Evolutionary conservation across 2,888 invertebrate genomes (phyloP).

Genomic region (Lepidocyrtoides sp.): DNA sequence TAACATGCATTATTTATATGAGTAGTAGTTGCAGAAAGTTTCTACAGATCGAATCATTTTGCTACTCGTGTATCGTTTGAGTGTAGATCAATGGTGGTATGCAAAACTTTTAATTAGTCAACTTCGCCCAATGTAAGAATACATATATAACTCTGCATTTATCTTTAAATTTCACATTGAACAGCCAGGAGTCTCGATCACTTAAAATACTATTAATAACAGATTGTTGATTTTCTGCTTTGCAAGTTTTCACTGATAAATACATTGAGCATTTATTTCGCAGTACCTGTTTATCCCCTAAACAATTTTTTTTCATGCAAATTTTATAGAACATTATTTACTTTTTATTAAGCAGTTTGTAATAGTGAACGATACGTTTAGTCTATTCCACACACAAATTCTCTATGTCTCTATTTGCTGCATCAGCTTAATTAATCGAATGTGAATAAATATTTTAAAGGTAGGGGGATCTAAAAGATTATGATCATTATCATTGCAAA

Average conservation of each 20-base stretch:
- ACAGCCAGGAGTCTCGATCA: not conserved
- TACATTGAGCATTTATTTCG: not conserved
- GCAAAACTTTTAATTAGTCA: not conserved
- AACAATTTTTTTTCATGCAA: not conserved
- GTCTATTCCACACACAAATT: no score
- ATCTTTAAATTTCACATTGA: not conserved
- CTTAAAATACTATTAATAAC: not conserved
- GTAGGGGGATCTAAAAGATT: not conserved
- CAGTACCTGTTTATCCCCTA: not conserved
- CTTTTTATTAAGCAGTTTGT: not conserved
- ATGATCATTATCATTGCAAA: no score
- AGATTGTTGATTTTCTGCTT: not conserved
- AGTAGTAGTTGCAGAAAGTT: no score
- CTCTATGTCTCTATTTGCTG: no score
- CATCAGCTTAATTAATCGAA: not conserved
- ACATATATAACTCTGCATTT: not conserved
- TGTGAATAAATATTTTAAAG: not conserved
- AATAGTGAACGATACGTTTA: no score
- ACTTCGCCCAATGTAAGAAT: not conserved
- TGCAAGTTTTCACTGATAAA: not conserved
- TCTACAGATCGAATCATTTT: no score
- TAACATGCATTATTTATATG: slow-evolving; percentile 7
- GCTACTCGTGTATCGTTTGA: no score
- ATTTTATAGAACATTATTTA: no score
- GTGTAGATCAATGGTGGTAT: no score